Conservation (phyloP, 1,140 invertebrate genomes). For the Orchestia grillus region DNA sequence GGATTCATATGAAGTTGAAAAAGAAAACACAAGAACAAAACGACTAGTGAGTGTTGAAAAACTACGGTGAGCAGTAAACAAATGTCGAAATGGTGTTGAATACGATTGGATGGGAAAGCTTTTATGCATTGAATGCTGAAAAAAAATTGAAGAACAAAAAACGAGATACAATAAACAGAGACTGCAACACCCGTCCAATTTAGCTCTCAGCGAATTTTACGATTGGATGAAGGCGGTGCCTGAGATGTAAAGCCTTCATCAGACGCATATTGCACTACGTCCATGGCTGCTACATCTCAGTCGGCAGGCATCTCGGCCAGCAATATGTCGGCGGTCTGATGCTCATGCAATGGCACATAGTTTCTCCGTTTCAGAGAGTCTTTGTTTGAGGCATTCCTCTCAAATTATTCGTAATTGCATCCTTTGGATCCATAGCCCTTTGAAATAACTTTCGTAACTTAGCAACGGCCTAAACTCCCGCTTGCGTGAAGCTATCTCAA, state of each 20-base stretch:
- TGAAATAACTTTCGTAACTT: not conserved
- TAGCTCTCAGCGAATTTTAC: not conserved
- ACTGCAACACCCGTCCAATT: not conserved
- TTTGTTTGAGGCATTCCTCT: not conserved
- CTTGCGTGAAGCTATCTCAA: not conserved
- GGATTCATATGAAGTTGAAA: no score
- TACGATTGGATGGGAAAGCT: not conserved
- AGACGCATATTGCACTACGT: not conserved
- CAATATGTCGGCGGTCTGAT: not conserved
- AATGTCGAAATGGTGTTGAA: not conserved
- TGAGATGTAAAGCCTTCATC: not conserved
- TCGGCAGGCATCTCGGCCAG: not conserved
- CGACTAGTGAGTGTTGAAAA: not conserved
- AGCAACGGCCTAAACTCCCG: not conserved
- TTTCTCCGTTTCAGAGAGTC: not conserved
- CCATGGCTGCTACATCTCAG: not conserved
- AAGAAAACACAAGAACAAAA: no score
- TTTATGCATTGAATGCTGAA: not conserved
- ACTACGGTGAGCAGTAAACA: not conserved
- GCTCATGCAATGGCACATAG: not conserved
- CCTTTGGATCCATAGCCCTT: not conserved
- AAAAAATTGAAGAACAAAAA: not conserved
- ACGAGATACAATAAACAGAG: not conserved
- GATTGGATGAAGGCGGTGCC: no score
- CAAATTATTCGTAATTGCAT: not conserved